Conservation (phyloP, 2,113 vertebrate species). For the Tonatia bakeri region DNA sequence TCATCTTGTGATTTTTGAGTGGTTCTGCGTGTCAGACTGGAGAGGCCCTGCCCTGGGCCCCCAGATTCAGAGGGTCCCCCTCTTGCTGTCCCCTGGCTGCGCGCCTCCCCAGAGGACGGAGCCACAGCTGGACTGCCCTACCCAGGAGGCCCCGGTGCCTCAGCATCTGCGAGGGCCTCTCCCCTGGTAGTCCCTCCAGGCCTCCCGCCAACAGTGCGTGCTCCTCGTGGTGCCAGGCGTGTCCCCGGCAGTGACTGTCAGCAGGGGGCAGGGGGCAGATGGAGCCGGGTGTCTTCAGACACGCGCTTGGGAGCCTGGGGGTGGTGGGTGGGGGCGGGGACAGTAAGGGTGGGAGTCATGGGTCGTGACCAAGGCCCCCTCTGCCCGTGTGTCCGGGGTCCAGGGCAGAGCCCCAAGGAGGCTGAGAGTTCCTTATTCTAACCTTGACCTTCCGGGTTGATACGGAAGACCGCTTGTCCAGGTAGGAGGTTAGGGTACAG, state of each 20-base stretch:
- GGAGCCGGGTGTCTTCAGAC: no score
- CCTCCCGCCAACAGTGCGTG: not conserved
- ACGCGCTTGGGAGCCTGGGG: not conserved
- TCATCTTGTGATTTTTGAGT: not conserved
- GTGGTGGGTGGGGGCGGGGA: fast-evolving
- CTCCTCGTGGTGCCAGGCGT: no score
- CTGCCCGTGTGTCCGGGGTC: not conserved
- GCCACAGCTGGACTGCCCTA: not conserved
- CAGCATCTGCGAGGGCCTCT: not conserved
- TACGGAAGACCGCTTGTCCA: not conserved
- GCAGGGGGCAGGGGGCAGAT: no score
- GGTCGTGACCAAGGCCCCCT: not conserved
- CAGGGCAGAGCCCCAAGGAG: not conserved
- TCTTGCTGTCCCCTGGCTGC: not conserved
- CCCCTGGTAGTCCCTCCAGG: not conserved
- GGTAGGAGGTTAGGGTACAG: not conserved
- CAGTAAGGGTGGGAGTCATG: no score
- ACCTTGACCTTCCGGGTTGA: not conserved
- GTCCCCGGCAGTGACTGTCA: not conserved
- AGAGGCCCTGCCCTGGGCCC: not conserved
- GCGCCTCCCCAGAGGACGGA: not conserved
- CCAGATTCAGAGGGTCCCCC: not conserved
- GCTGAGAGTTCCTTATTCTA: not conserved
- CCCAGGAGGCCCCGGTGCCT: not conserved
- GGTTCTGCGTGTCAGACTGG: not conserved